A percentile compares a stretch with the other conserved stretches of the same genome.
Conservation (phyloP, 30 jellyfish, hydroid and myxozoan species). For the Chrysaora quinquecirrha region DNA sequence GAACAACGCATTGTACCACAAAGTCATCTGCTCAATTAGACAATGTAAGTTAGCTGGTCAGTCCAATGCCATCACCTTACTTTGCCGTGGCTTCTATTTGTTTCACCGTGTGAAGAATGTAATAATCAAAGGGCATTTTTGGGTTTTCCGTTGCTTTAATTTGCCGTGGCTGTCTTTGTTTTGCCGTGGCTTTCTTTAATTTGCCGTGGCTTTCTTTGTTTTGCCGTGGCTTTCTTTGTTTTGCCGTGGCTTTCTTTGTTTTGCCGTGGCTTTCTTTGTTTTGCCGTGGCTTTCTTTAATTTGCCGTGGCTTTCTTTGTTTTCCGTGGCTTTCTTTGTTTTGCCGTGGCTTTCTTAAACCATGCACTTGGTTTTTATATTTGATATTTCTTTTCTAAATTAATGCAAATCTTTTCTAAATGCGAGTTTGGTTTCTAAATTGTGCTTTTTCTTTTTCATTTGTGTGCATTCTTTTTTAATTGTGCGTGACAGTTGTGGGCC, state of each 20-base stretch:
- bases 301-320: too few species aligned
- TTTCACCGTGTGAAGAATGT: neutral
- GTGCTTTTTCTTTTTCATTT: neutral
- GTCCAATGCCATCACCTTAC: neutral
- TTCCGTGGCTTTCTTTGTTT: too few species aligned
- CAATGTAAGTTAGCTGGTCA: neutral
- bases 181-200: slow-evolving; percentile 16
- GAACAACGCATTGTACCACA: neutral
- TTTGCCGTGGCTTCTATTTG: slow-evolving; percentile 5
- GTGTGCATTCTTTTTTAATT: neutral
- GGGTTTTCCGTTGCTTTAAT: slow-evolving; percentile 7
- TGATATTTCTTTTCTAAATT: too few species aligned
- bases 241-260: neutral
- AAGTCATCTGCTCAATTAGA: neutral
- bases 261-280: neutral
- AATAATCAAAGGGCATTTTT: slow-evolving; percentile 7
- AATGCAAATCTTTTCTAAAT: too few species aligned
- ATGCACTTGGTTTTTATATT: too few species aligned
- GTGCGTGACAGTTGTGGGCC: slow-evolving; percentile 15
- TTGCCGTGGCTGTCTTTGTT: slow-evolving; percentile 28
- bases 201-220: slow-evolving; percentile 14
- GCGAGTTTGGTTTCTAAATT: slow-evolving; percentile 2
- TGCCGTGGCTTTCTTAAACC: too few species aligned
- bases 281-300: neutral
- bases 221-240: neutral